These are phyloP conservation scores for Leucopsar rothschildi DNA, from an alignment of 2,113 vertebrate genomes.

Conservation along the genomic window DNA sequence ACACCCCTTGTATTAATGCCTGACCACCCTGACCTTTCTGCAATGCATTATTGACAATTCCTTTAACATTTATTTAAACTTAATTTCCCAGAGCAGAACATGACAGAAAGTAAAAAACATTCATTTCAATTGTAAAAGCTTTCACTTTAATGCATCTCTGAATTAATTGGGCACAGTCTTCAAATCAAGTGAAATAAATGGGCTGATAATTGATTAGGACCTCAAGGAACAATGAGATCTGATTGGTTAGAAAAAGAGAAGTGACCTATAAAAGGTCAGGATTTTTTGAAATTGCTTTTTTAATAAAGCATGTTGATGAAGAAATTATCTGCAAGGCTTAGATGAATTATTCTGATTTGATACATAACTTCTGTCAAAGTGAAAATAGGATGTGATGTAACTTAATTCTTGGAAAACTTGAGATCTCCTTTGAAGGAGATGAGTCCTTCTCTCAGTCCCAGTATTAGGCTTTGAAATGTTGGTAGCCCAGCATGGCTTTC, in stretches of 20 bases:
- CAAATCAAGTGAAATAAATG: conserved; percentile 63
- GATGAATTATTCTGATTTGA: conserved; percentile 44
- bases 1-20: conserved; percentile 60
- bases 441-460: not conserved
- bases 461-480: not conserved
- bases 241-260: conserved; percentile 68
- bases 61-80: conserved; percentile 74
- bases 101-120: conserved; percentile 71
- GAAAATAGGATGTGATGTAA: conserved; percentile 30
- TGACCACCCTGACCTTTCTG: conserved; percentile 73
- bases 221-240: conserved; percentile 46
- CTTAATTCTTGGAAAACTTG: conserved; percentile 21
- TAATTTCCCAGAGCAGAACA: conserved; percentile 75
- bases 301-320: conserved; percentile 50
- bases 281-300: conserved; percentile 49
- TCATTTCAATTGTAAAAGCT: conserved; percentile 74
- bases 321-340: conserved; percentile 56
- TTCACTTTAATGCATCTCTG: conserved; percentile 69
- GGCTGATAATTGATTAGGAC: conserved; percentile 66
- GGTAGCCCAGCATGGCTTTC: not conserved
- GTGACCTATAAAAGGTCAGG: conserved; percentile 47
- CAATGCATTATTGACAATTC: conserved; percentile 76
- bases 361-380: conserved; percentile 25
- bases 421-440: not conserved
- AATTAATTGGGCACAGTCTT: conserved; percentile 71